Evolutionary conservation across 2,888 invertebrate genomes (phyloP).

Genomic region (Atrina japonica): DNA sequence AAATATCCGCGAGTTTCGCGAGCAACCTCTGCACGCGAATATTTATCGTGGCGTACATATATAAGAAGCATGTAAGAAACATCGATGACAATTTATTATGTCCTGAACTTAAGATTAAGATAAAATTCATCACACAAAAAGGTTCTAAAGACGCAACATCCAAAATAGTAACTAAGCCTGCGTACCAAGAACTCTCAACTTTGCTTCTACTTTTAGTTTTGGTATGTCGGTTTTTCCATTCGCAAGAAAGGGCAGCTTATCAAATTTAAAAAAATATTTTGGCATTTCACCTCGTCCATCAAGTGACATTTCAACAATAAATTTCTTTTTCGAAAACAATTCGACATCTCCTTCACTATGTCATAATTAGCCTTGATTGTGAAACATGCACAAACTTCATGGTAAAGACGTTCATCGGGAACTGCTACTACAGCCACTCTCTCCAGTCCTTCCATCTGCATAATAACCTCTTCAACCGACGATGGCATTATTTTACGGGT

Average conservation of each 20-base stretch:
- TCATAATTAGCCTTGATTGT: not conserved
- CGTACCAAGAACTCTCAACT: no score
- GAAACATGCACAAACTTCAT: slow-evolving; percentile 34
- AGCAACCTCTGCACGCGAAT: no score
- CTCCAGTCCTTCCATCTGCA: no score
- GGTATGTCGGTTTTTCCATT: slow-evolving; percentile 30
- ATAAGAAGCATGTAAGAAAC: no score
- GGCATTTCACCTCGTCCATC: slow-evolving; percentile 32
- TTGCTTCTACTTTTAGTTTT: slow-evolving; percentile 18
- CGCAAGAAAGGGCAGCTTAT: slow-evolving; percentile 12
- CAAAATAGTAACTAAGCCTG: no score
- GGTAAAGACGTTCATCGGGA: slow-evolving; percentile 28
- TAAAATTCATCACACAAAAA: no score
- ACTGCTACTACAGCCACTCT: slow-evolving; percentile 24
- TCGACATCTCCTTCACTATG: slow-evolving; percentile 23
- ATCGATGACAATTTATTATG: no score
- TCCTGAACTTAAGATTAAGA: no score
- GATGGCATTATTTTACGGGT: no score
- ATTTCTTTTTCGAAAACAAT: slow-evolving; percentile 11
- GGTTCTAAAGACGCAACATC: no score
- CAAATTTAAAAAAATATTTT: slow-evolving; percentile 20
- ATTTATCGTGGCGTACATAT: no score
- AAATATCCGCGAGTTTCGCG: no score
- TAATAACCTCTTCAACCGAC: slow-evolving; percentile 1
- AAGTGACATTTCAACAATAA: not conserved